Conservation (phyloP, 2,888 invertebrate species). For the Syrphus vitripennis region DNA sequence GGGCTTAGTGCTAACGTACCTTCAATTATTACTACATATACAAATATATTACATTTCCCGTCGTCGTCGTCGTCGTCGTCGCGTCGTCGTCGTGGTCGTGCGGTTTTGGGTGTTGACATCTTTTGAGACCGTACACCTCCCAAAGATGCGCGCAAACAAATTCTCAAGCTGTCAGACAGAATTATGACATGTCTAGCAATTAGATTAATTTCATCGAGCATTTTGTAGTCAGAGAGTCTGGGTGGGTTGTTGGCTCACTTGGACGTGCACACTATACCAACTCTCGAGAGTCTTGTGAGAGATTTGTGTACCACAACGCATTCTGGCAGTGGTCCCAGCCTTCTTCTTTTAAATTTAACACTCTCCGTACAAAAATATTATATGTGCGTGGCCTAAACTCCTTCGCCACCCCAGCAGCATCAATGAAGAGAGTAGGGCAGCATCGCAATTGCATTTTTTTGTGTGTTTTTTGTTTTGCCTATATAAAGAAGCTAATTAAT, state of each 20-base stretch:
- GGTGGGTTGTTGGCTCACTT: slow-evolving; percentile 65
- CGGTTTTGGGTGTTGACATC: slow-evolving; percentile 57
- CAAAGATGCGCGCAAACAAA: slow-evolving; percentile 53
- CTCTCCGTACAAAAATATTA: neutral
- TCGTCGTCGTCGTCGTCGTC: neutral
- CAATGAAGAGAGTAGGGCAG: neutral
- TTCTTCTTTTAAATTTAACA: slow-evolving; percentile 27
- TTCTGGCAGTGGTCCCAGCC: slow-evolving; percentile 49
- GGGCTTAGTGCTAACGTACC: neutral
- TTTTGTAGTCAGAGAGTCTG: slow-evolving; percentile 62
- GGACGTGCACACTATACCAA: neutral
- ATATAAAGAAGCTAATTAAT: slow-evolving; percentile 52
- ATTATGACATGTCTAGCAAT: slow-evolving; percentile 76
- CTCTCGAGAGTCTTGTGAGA: slow-evolving; percentile 3
- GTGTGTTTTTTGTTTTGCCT: neutral
- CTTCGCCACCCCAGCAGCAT: slow-evolving; percentile 54
- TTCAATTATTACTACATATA: neutral
- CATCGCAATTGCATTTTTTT: neutral
- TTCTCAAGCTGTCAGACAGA: slow-evolving; percentile 68
- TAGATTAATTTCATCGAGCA: slow-evolving; percentile 74
- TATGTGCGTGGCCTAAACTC: slow-evolving; percentile 30
- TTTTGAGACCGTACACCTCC: slow-evolving; percentile 38
- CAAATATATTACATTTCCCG: slow-evolving; percentile 7
- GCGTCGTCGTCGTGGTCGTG: neutral
- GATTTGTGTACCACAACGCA: slow-evolving; percentile 45